Conservation (phyloP, 2,888 invertebrate species). For the Drosophila atripex region DNA sequence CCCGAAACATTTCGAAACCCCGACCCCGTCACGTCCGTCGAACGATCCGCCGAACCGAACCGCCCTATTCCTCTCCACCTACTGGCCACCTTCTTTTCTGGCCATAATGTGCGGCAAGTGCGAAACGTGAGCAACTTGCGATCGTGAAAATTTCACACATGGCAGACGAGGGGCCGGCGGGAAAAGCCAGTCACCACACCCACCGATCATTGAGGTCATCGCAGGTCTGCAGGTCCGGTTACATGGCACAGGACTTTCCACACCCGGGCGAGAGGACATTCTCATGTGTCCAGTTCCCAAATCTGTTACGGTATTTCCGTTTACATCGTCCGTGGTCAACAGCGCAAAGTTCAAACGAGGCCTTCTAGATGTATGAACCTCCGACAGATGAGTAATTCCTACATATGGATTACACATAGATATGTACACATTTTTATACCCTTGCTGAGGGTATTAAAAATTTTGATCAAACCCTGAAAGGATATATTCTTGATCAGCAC, state of each 20-base stretch:
- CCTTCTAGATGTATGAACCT: slow-evolving; percentile 70
- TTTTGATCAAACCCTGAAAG: too few species aligned
- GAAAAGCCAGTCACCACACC: slow-evolving; percentile 43
- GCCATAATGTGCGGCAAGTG: slow-evolving; percentile 50
- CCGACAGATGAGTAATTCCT: slow-evolving; percentile 58
- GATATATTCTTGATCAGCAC: too few species aligned
- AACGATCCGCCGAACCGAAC: not conserved
- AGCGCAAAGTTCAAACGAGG: slow-evolving; percentile 63
- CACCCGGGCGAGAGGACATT: slow-evolving; percentile 16
- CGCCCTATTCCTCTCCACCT: slow-evolving; percentile 21
- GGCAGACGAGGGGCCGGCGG: slow-evolving; percentile 41
- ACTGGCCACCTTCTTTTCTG: slow-evolving; percentile 25
- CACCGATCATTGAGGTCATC: slow-evolving; percentile 32
- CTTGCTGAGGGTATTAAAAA: too few species aligned
- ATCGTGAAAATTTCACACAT: slow-evolving; percentile 66
- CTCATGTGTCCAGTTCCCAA: slow-evolving; percentile 47
- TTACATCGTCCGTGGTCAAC: slow-evolving; percentile 38
- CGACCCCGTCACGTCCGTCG: slow-evolving; percentile 45
- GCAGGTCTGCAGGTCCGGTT: slow-evolving; percentile 57
- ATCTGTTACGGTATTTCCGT: slow-evolving; percentile 69
- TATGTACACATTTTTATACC: too few species aligned
- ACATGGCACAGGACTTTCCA: slow-evolving; percentile 48
- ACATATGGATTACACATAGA: too few species aligned
- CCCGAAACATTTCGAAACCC: slow-evolving; percentile 54
- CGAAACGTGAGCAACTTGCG: slow-evolving; percentile 57